A percentile compares a stretch with the other conserved stretches of the same genome.
phyloP scores from a whole-genome alignment of 2,888 invertebrate genomes.

The Catocala sponsa region DNA sequence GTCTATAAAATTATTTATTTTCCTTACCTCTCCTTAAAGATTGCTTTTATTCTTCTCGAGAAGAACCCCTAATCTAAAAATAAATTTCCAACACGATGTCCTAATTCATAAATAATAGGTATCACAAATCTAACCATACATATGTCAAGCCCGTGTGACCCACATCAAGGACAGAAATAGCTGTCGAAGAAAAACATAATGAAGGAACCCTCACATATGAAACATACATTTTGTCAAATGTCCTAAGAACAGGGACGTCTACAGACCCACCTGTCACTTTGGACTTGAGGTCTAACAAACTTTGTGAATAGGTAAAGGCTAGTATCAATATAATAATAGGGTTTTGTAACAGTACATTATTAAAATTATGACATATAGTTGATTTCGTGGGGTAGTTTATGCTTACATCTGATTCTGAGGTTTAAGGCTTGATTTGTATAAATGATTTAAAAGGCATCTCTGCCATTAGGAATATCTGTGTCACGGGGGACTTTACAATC shows the following conservation, averaged over 20 bases:
- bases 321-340: neutral
- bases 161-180: slow-evolving; percentile 13
- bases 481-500: too few species aligned
- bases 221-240: neutral
- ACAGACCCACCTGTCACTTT: neutral
- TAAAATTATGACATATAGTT: too few species aligned
- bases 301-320: neutral
- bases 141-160: slow-evolving; percentile 8
- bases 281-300: neutral
- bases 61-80: neutral
- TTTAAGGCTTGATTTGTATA: too few species aligned
- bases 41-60: too few species aligned
- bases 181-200: slow-evolving; percentile 14
- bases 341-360: too few species aligned
- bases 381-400: too few species aligned
- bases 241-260: neutral
- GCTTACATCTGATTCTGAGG: too few species aligned
- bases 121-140: slow-evolving; percentile 6
- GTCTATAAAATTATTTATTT: too few species aligned
- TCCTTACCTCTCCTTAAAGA: too few species aligned
- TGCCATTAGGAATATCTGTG: too few species aligned
- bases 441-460: too few species aligned
- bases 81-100: neutral
- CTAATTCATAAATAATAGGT: neutral
- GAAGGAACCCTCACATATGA: neutral